A percentile compares a stretch with the other conserved stretches of the same genome.
Evolutionary conservation across 2,113 vertebrate genomes (phyloP).

Genomic region (Isichthys henryi): DNA sequence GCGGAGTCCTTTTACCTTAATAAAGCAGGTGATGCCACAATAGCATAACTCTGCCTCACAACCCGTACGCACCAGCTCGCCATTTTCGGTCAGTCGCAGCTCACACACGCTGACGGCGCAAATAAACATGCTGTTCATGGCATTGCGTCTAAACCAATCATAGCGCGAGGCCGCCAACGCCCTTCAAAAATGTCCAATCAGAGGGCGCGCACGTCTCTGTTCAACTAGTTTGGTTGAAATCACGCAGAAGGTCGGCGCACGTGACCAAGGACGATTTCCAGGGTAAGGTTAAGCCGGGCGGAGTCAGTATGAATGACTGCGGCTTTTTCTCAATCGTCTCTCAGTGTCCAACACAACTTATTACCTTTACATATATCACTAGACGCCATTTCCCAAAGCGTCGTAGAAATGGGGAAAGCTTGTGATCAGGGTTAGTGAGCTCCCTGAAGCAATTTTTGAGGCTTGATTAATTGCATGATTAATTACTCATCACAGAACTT

Average conservation of each 20-base stretch:
- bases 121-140: not conserved
- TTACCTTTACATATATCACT: not conserved
- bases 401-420: not conserved
- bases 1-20: slow-evolving; percentile 41
- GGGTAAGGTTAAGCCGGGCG: slow-evolving; percentile 19
- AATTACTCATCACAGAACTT: not conserved
- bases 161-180: not conserved
- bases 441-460: not conserved
- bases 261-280: slow-evolving; percentile 26
- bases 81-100: slow-evolving; percentile 43
- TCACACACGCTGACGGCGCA: slow-evolving; percentile 8
- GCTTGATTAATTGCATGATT: not conserved
- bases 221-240: slow-evolving; percentile 31
- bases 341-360: not conserved
- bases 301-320: not conserved
- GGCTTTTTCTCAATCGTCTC: not conserved
- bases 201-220: not conserved
- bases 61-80: slow-evolving; percentile 57
- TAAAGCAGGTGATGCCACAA: slow-evolving; percentile 41
- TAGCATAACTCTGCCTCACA: slow-evolving; percentile 45
- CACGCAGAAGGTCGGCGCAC: slow-evolving; percentile 24
- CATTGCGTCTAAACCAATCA: not conserved
- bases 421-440: not conserved
- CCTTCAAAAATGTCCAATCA: slow-evolving; percentile 23
- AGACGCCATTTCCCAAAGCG: not conserved